Base-by-base conservation (phyloP, 2,113 vertebrate species). In the Ammodytes dubius region DNA sequence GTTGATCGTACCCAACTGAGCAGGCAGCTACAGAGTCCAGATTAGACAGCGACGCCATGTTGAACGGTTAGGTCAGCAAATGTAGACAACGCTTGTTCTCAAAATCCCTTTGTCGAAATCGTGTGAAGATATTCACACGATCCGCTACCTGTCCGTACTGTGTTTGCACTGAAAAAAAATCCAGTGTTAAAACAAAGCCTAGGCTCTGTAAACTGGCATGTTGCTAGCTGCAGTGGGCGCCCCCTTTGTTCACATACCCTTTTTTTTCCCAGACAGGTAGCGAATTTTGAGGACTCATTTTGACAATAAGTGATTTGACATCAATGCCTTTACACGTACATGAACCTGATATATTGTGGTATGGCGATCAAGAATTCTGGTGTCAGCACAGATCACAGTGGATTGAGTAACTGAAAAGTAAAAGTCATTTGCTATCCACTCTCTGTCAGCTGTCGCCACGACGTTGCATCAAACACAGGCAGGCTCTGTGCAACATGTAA, bases 371-470 rank as follows among this genome's bases (percentile, higher is more conserved):
- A 73, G 58, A 52, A 53, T 5, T 2, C 7, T 12, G 10, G 63
- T 56, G 85, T 81, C 85, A 53, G 52, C 7, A 4, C 59, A 3
- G 17, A 82, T 85, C 19, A 66, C 46, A 19, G 19, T 35, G 11
- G 50, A 47, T n/a, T 3, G 2, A 39, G 75, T 50, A 56, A 63
- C 49, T 74, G 49, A 70, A 50, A 49, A 40, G 52, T 66, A 27
- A 64, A 79, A 39, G 56, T 40, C 54, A 10, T 54, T 53, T 43
- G 46, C 35, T 10, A n/a, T 71, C 79, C 57, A 9, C 43, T 81
- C 54, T 47, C 35, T 52, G 73, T 66, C 63, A 69, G 70, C 56
- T 39, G 42, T 53, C 63, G 27, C 6, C 3, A 1, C 10, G 15
- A 45, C 27, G 50, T 11, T 17, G 42, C 47, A 37, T 60, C 54